Conservation (phyloP, 2,113 vertebrate species). For the Marmota monax region DNA sequence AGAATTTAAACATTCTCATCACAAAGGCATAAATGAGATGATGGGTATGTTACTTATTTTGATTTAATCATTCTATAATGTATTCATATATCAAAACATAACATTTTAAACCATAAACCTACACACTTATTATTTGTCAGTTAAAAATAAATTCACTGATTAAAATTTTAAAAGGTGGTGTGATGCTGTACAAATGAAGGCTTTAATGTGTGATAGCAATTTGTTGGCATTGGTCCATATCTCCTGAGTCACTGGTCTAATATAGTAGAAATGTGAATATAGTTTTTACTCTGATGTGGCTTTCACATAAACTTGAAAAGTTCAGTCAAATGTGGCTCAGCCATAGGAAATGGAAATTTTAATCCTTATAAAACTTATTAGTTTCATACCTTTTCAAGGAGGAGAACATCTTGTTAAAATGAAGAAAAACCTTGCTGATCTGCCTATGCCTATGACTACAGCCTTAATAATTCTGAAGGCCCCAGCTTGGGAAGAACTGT, state of each 20-base stretch:
- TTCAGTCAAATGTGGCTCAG: slow-evolving; percentile 23
- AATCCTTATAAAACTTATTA: not conserved
- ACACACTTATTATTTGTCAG: not conserved
- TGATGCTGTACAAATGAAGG: not conserved
- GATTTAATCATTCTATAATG: not conserved
- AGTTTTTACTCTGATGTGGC: not conserved
- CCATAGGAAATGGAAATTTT: not conserved
- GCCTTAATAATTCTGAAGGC: not conserved
- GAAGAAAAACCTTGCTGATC: not conserved
- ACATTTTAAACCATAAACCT: not conserved
- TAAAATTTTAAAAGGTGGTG: not conserved
- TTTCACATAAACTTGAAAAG: slow-evolving; percentile 6
- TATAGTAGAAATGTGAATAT: not conserved
- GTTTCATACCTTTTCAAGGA: not conserved
- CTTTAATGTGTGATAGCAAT: not conserved
- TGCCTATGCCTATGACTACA: not conserved
- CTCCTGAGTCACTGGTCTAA: not conserved
- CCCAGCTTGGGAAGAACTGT: not conserved
- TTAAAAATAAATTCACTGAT: not conserved
- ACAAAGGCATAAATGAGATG: not conserved
- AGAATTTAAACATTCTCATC: not conserved
- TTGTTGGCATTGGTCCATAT: not conserved
- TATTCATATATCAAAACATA: not conserved
- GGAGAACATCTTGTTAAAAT: slow-evolving; percentile 8
- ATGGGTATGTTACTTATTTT: not conserved